A percentile compares a stretch with the other conserved stretches of the same genome.
These are phyloP conservation scores for Ginglymostoma cirratum DNA, from an alignment of 2,113 vertebrate species.

Conservation along the genomic window DNA sequence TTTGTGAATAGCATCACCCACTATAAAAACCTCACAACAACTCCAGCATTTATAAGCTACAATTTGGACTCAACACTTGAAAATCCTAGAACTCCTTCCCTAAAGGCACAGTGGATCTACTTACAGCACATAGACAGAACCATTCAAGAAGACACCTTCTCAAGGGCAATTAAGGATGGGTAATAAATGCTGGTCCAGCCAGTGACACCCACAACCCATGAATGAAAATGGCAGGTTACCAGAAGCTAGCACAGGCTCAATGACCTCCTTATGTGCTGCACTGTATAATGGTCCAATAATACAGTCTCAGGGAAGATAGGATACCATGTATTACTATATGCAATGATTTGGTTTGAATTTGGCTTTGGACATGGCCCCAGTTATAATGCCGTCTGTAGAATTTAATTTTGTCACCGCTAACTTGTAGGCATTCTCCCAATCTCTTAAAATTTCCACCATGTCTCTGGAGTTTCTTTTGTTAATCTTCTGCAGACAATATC, in stretches of 20 bases:
- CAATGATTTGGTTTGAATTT: background rate
- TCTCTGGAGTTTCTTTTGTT: background rate
- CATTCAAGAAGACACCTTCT: too few relatives aligned
- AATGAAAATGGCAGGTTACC: background rate
- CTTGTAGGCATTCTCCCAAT: background rate
- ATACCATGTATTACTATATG: background rate
- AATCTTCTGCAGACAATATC: background rate
- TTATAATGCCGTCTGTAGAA: background rate
- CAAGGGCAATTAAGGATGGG: too few relatives aligned
- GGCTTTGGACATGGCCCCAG: background rate
- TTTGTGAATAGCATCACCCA: background rate
- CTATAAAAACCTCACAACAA: background rate
- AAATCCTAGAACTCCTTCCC: background rate
- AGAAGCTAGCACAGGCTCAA: background rate
- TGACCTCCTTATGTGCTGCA: background rate
- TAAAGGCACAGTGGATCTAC: too few relatives aligned
- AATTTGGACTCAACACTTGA: background rate
- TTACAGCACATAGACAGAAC: too few relatives aligned
- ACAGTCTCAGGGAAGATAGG: background rate
- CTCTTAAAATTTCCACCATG: background rate
- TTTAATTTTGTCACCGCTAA: background rate
- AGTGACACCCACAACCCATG: too few relatives aligned
- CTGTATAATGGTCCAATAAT: background rate
- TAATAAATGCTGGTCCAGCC: too few relatives aligned
- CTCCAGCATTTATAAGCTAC: background rate